phyloP scores from a whole-genome alignment of 2,113 vertebrate species.

The Stigmatopora nigra region DNA sequence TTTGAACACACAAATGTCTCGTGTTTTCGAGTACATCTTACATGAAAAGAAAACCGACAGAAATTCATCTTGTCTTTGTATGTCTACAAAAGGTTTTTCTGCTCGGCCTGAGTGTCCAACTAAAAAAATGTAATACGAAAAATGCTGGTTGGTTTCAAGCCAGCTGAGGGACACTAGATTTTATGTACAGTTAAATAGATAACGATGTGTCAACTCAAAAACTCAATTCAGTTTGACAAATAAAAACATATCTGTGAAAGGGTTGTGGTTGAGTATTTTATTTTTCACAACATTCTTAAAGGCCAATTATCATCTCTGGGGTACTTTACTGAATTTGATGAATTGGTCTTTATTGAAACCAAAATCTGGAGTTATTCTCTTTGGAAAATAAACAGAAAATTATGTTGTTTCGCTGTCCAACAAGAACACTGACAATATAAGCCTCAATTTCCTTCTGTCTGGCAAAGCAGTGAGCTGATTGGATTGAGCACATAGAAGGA shows the following conservation, averaged over 20 bases:
- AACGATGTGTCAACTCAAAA: conserved; percentile 60
- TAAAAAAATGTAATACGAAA: conserved; percentile 53
- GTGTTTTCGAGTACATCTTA: conserved; percentile 47
- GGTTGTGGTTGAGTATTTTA: conserved; percentile 14
- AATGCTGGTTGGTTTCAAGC: conserved; percentile 52
- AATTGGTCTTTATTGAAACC: too few species aligned
- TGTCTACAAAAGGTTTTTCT: conserved; percentile 47
- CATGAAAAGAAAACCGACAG: conserved; percentile 15
- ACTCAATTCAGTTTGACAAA: conserved; percentile 71
- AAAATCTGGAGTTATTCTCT: too few species aligned
- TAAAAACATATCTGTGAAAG: conserved; percentile 73
- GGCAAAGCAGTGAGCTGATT: too few species aligned
- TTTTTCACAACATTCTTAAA: too few species aligned
- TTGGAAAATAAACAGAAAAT: too few species aligned
- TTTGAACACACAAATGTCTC: conserved; percentile 55
- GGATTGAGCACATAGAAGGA: too few species aligned
- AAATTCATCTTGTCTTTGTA: conserved; percentile 46
- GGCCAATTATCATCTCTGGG: too few species aligned
- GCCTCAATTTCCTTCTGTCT: too few species aligned
- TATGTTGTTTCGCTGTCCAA: too few species aligned
- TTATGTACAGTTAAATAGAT: conserved; percentile 59
- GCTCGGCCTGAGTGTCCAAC: conserved; percentile 48
- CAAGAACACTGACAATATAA: too few species aligned
- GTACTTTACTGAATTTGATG: too few species aligned
- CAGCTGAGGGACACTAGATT: conserved; percentile 42